phyloP scores from a whole-genome alignment of 2,888 invertebrate genomes.

The Lucinisca nassula region DNA sequence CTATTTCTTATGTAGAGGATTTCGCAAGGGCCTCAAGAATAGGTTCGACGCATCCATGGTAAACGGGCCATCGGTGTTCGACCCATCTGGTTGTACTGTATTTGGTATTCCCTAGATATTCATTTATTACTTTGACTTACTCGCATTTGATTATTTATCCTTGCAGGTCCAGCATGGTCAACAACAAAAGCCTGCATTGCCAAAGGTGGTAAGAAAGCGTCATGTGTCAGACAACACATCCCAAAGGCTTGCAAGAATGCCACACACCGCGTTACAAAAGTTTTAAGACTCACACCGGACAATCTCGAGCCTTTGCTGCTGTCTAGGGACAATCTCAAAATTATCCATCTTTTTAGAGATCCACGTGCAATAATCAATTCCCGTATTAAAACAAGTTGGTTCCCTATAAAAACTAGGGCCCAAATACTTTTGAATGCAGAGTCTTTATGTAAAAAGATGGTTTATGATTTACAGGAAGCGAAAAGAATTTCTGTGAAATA shows the following conservation, averaged over 20 bases:
- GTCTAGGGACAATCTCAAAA: not conserved
- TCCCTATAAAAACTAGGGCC: not conserved
- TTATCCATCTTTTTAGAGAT: slow-evolving; percentile 26
- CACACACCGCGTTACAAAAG: slow-evolving; percentile 7
- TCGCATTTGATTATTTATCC: too few relatives aligned
- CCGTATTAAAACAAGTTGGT: not conserved
- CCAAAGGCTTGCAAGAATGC: not conserved
- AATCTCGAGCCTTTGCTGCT: not conserved
- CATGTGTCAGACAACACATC: not conserved
- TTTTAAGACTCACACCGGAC: not conserved
- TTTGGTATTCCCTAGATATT: too few relatives aligned
- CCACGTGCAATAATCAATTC: slow-evolving; percentile 25
- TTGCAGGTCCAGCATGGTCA: not conserved
- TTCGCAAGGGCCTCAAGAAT: too few relatives aligned
- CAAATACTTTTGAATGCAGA: slow-evolving; percentile 14
- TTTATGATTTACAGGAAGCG: slow-evolving; percentile 29
- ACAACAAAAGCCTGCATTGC: not conserved
- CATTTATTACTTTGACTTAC: too few relatives aligned
- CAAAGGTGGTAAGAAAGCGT: not conserved
- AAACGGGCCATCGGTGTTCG: too few relatives aligned
- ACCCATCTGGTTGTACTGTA: too few relatives aligned
- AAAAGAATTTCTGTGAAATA: slow-evolving; percentile 10
- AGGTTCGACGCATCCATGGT: too few relatives aligned
- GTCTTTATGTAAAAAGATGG: slow-evolving; percentile 27
- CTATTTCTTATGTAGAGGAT: too few relatives aligned